A percentile compares a stretch with the other conserved stretches of the same genome.
Conservation (phyloP, 2,797 vertebrate genomes). For the Ceyx erithaca region DNA sequence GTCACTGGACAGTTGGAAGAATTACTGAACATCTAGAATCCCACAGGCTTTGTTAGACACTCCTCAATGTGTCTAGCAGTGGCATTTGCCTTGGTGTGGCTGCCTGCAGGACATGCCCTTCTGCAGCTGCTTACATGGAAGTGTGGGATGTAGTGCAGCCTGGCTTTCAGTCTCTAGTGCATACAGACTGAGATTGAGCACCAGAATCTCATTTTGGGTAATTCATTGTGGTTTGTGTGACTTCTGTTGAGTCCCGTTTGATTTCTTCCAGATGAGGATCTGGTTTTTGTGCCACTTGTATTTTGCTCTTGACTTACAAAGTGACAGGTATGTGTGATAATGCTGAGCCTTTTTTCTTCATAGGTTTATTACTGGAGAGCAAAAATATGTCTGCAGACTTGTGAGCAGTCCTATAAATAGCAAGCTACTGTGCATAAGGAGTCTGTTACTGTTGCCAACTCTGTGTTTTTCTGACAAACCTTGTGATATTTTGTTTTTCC, state of each 20-base stretch:
- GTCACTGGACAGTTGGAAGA: neutral
- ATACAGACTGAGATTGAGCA: neutral
- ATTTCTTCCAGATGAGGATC: neutral
- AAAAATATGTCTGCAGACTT: constrained; percentile 27
- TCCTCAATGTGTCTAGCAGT: neutral
- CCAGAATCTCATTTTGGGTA: neutral
- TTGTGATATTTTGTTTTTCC: constrained; percentile 61
- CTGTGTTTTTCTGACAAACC: constrained; percentile 47
- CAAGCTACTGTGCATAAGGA: constrained; percentile 15
- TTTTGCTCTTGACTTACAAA: neutral
- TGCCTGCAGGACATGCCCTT: neutral
- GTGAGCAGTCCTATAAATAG: constrained; percentile 39
- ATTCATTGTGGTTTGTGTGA: neutral
- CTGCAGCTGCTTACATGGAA: neutral
- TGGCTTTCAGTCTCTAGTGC: neutral
- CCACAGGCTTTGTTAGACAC: rapidly evolving
- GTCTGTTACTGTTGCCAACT: constrained; percentile 11
- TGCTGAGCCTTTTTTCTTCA: neutral
- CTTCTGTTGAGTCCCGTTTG: neutral
- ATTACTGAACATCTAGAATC: neutral
- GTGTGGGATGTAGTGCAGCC: neutral
- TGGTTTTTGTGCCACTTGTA: neutral
- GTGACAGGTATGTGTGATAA: neutral
- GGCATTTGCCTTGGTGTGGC: neutral
- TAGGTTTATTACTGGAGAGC: constrained; percentile 45